phyloP scores from a whole-genome alignment of 2,888 invertebrate genomes.

The Acanthosepion lycidas region DNA sequence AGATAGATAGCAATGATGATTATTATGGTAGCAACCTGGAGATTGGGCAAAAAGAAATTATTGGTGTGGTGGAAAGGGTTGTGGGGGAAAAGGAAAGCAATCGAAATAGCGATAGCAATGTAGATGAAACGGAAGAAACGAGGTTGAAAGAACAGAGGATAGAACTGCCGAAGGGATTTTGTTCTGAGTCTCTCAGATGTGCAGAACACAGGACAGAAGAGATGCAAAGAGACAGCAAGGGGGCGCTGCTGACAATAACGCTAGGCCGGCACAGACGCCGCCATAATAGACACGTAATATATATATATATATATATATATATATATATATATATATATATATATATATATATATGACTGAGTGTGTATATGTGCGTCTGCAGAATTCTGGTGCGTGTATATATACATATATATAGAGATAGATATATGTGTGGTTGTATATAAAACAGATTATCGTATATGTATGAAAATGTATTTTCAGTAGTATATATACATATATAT shows the following conservation, averaged over 20 bases:
- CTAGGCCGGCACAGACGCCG: background rate
- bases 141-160: background rate
- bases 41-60: no score
- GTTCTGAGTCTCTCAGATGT: background rate
- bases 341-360: no score
- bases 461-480: no score
- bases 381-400: background rate
- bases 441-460: background rate
- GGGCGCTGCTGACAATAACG: background rate
- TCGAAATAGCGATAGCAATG: background rate
- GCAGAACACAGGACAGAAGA: background rate
- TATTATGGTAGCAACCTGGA: no score
- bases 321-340: no score
- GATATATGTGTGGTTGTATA: background rate
- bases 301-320: background rate
- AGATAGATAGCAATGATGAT: no score
- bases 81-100: background rate
- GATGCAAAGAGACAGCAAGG: background rate
- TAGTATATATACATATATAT: background rate
- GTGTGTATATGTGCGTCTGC: background rate
- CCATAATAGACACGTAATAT: background rate
- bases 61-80: background rate
- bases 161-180: background rate
- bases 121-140: background rate
- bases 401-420: no score